A percentile compares a stretch with the other conserved stretches of the same genome.
Conservation (phyloP, 2,113 vertebrate species). For the Cyprinodon brontotheroides region DNA sequence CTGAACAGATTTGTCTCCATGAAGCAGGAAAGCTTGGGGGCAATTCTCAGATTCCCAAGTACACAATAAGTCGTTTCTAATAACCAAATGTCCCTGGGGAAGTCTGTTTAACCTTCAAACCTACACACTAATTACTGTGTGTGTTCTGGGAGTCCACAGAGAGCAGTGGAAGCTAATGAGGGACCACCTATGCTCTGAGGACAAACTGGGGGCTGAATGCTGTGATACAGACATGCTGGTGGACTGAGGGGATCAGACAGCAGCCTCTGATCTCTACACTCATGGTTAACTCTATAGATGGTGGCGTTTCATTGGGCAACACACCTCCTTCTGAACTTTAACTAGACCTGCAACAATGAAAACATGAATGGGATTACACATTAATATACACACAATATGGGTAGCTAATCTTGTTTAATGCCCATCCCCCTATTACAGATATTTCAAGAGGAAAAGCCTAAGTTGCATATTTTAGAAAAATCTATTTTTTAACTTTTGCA, state of each 20-base stretch:
- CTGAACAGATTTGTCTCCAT: conserved; percentile 27
- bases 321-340: neutral
- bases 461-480: neutral
- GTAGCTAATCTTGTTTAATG: neutral
- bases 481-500: neutral
- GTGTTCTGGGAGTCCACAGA: conserved; percentile 44
- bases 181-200: conserved; percentile 35
- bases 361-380: neutral
- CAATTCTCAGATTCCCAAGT: conserved; percentile 14
- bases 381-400: neutral
- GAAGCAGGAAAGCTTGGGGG: conserved; percentile 12
- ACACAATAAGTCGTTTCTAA: conserved; percentile 44
- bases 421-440: neutral
- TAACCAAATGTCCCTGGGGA: conserved; percentile 46
- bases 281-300: neutral
- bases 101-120: conserved; percentile 57
- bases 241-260: conserved; percentile 9
- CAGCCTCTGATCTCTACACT: neutral
- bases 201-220: conserved; percentile 8
- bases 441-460: neutral
- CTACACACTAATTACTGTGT: conserved; percentile 48
- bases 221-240: conserved; percentile 25
- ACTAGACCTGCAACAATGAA: neutral
- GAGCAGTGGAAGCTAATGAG: conserved; percentile 50
- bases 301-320: neutral